phyloP scores from a whole-genome alignment of 2,797 vertebrate species.

The Acridotheres tristis region DNA sequence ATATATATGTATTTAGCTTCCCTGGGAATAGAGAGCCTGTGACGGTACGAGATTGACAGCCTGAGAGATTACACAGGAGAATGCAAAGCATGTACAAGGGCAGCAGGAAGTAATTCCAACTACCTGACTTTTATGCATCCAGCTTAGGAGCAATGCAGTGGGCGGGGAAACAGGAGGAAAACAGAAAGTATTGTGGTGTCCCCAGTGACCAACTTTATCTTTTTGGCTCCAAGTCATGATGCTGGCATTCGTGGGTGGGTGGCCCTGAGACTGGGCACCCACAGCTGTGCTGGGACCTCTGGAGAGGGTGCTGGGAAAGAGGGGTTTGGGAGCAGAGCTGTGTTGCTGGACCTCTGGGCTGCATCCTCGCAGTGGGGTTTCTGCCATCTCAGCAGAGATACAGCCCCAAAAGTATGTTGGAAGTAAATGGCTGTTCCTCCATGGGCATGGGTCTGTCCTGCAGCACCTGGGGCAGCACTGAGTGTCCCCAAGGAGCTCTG shows the following conservation, averaged over 20 bases:
- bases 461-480: neutral
- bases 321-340: fast-evolving
- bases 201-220: fast-evolving
- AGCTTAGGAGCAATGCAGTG: fast-evolving
- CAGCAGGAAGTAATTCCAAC: slow-evolving; percentile 1
- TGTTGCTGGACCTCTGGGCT: neutral
- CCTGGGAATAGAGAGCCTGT: slow-evolving; percentile 21
- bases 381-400: neutral
- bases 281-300: neutral
- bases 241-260: fast-evolving
- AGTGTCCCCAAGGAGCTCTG: neutral
- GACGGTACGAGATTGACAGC: neutral
- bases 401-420: neutral
- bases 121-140: neutral
- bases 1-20: slow-evolving; percentile 16
- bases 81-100: slow-evolving; percentile 55
- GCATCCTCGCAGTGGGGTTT: fast-evolving
- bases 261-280: neutral
- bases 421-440: neutral
- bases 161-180: neutral
- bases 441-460: neutral
- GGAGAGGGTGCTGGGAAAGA: neutral
- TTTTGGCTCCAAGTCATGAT: neutral
- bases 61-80: neutral
- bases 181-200: neutral